Evolutionary conservation across 2,888 invertebrate species (phyloP).

Genomic region (Clostera curtula): DNA sequence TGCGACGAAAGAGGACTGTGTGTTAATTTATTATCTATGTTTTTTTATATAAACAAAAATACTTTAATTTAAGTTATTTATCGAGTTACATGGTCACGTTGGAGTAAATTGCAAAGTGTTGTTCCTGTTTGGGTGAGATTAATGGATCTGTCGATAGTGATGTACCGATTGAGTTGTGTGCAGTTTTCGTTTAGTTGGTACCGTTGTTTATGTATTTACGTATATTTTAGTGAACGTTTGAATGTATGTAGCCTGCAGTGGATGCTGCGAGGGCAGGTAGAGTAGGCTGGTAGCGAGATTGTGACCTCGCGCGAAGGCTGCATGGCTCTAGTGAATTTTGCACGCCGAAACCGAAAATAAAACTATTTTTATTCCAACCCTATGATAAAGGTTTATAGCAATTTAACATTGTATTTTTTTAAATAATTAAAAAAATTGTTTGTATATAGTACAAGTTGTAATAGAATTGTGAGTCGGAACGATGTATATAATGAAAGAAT

Average conservation of each 20-base stretch:
- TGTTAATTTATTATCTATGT: constrained; percentile 69
- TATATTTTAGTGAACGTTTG: constrained; percentile 39
- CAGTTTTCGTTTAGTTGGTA: constrained; percentile 43
- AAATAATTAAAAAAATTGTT: constrained; percentile 58
- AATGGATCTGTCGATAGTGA: constrained; percentile 53
- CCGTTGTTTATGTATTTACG: constrained; percentile 34
- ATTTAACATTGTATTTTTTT: constrained; percentile 71
- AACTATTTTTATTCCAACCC: constrained; percentile 68
- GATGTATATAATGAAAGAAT: constrained; percentile 63
- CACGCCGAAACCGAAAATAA: constrained; percentile 54
- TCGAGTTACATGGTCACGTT: constrained; percentile 47
- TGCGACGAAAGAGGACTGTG: constrained; percentile 68
- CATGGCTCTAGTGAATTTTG: constrained; percentile 68
- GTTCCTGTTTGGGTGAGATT: constrained; percentile 38
- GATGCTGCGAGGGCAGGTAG: constrained; percentile 34
- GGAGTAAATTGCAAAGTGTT: constrained; percentile 42
- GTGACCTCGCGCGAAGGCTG: constrained; percentile 46
- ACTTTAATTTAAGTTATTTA: constrained; percentile 65
- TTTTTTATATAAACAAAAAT: constrained; percentile 41
- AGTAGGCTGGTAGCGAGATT: constrained; percentile 46
- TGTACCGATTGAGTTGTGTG: constrained; percentile 47
- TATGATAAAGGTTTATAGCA: constrained; percentile 63
- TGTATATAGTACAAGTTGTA: constrained; percentile 74
- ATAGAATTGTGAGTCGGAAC: constrained; percentile 57
- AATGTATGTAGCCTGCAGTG: constrained; percentile 38